Conservation (phyloP, 2,797 vertebrate species). For the Brachyrhaphis roseni region DNA sequence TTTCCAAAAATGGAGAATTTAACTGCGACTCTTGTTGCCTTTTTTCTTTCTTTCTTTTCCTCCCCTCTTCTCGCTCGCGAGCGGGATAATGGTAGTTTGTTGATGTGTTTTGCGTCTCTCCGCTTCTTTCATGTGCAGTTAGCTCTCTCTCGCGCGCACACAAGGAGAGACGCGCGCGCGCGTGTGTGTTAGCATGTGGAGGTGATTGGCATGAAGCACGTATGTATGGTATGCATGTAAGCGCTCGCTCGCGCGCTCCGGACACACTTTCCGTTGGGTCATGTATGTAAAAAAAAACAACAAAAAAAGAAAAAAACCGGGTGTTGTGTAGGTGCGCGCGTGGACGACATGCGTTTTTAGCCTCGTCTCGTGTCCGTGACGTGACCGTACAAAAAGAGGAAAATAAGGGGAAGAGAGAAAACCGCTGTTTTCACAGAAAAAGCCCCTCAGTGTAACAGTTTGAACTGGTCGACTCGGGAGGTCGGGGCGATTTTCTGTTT, state of each 20-base stretch:
- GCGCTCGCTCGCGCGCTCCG: constrained; percentile 49
- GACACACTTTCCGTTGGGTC: constrained; percentile 68
- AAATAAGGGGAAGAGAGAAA: constrained; percentile 32
- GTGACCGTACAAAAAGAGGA: constrained; percentile 57
- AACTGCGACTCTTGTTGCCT: constrained; percentile 62
- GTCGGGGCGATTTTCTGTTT: constrained; percentile 20
- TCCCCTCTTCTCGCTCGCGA: constrained; percentile 17
- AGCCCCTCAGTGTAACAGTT: constrained; percentile 10
- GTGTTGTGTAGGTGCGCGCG: constrained; percentile 62
- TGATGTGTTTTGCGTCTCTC: constrained; percentile 39
- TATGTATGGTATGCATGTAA: constrained; percentile 45
- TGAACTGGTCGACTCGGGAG: constrained; percentile 26
- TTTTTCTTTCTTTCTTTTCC: constrained; percentile 15
- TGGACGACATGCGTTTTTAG: constrained; percentile 52
- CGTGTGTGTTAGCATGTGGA: constrained; percentile 22
- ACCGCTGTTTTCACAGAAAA: constrained; percentile 15
- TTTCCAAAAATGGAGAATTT: constrained; percentile 60
- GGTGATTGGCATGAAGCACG: constrained; percentile 48
- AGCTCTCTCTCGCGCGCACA: constrained; percentile 12
- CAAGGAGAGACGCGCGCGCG: constrained; percentile 11
- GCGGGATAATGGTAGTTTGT: constrained; percentile 64
- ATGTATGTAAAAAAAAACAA: constrained; percentile 62
- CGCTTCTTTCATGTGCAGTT: constrained; percentile 30
- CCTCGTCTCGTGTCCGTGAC: constrained; percentile 20
- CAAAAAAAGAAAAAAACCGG: constrained; percentile 19